Percentiles rank a stretch among this genome's conserved stretches.
These are phyloP conservation scores for Drosophila emarginata DNA, from an alignment of 2,888 invertebrate genomes.

Conservation along the genomic window DNA sequence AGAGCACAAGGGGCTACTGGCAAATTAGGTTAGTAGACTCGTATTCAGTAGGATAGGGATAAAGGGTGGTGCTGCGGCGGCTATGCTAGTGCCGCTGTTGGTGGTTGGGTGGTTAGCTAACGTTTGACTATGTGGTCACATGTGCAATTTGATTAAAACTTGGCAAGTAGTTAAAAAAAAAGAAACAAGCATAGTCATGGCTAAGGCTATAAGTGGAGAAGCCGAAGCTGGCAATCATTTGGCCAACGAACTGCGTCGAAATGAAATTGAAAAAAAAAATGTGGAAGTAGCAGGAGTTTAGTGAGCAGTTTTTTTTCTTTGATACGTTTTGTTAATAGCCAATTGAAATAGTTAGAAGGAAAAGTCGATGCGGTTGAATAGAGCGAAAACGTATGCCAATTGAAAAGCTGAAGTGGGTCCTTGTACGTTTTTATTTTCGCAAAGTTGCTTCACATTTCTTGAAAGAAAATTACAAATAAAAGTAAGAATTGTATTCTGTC, in stretches of 20 bases:
- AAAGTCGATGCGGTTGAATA: background rate
- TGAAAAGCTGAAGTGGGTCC: background rate
- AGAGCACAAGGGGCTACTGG: conserved; percentile 24
- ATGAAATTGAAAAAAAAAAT: background rate
- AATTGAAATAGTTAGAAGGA: conserved; percentile 4
- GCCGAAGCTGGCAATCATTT: conserved; percentile 8
- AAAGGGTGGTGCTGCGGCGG: background rate
- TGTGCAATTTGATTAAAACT: conserved; percentile 64
- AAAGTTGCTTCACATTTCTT: background rate
- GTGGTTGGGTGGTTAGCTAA: conserved; percentile 16
- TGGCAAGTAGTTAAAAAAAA: conserved; percentile 18
- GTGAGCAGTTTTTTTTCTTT: background rate
- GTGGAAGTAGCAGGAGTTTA: background rate
- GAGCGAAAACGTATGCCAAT: background rate
- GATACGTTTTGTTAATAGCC: background rate
- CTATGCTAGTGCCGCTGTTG: background rate
- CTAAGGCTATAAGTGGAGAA: conserved; percentile 18
- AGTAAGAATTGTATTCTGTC: background rate
- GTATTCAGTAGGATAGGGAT: background rate
- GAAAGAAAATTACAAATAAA: background rate
- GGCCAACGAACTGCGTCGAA: conserved; percentile 8
- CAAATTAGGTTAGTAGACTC: conserved; percentile 43
- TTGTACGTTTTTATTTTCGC: background rate
- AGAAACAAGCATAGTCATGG: conserved; percentile 29
- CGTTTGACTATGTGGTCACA: conserved; percentile 35